phyloP scores from a whole-genome alignment of 2,888 invertebrate genomes.

The Strigamia crassipes region DNA sequence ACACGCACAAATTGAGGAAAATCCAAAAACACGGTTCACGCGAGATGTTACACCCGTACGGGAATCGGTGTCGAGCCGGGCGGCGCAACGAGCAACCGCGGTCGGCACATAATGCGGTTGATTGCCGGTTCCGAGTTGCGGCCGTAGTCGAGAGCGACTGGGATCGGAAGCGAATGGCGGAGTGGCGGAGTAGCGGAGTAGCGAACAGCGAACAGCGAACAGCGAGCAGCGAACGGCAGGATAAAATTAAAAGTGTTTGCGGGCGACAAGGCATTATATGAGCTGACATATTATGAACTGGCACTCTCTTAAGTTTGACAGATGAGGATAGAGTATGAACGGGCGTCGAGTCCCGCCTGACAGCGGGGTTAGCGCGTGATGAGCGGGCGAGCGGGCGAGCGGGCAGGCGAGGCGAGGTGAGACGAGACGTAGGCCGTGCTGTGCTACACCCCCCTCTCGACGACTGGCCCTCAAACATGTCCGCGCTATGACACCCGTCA shows the following conservation, averaged over 20 bases:
- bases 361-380: constrained; percentile 41
- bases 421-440: neutral
- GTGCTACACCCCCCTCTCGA: neutral
- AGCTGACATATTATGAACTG: constrained; percentile 47
- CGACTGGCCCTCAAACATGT: constrained; percentile 3
- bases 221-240: neutral
- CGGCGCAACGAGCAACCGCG: neutral
- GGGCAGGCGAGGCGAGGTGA: neutral
- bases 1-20: neutral
- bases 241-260: constrained; percentile 46
- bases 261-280: constrained; percentile 40
- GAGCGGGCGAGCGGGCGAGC: neutral
- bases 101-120: neutral
- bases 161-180: neutral
- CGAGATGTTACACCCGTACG: neutral
- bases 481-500: constrained; percentile 29
- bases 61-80: neutral
- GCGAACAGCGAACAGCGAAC: neutral
- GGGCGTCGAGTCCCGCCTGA: constrained; percentile 37
- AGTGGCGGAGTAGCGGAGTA: too few species aligned
- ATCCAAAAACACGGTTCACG: neutral
- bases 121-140: neutral
- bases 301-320: constrained; percentile 46
- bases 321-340: constrained; percentile 44
- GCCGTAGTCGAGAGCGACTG: neutral